A percentile compares a stretch with the other conserved stretches of the same genome.
Conservation (phyloP, 2,888 invertebrate species). For the Mantis religiosa region DNA sequence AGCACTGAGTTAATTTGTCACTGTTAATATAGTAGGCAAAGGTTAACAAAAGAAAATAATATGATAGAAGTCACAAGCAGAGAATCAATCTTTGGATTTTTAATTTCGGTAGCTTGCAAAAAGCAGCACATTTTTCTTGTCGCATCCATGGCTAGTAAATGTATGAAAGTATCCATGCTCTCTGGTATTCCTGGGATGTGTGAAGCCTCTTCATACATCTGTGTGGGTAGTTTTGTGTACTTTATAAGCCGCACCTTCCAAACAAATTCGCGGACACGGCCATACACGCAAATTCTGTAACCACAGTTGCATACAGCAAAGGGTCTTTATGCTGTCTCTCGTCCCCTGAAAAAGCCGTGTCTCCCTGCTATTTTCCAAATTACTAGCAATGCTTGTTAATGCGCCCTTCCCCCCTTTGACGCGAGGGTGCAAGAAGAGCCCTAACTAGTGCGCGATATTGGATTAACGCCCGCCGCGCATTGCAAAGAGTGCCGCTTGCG, state of each 20-base stretch:
- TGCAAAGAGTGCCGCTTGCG: background rate
- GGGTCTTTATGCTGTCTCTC: background rate
- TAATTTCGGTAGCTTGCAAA: too few species aligned
- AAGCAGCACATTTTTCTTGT: too few species aligned
- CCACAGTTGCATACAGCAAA: background rate
- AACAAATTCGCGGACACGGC: background rate
- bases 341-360: background rate
- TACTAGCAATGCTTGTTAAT: conserved; percentile 23
- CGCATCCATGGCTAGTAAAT: too few species aligned
- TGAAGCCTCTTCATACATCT: too few species aligned
- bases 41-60: too few species aligned
- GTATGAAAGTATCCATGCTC: too few species aligned
- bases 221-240: background rate
- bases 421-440: background rate
- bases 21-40: too few species aligned
- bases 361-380: conserved; percentile 18
- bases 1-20: too few species aligned
- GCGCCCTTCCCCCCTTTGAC: background rate
- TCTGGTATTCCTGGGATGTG: too few species aligned
- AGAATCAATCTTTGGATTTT: too few species aligned
- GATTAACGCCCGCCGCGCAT: conserved; percentile 9
- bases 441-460: conserved; percentile 11
- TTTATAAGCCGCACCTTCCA: background rate
- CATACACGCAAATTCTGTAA: background rate
- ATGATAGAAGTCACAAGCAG: too few species aligned